Evolutionary conservation across 2,113 vertebrate genomes (phyloP).

Genomic region (Dunckerocampus dactyliophorus): DNA sequence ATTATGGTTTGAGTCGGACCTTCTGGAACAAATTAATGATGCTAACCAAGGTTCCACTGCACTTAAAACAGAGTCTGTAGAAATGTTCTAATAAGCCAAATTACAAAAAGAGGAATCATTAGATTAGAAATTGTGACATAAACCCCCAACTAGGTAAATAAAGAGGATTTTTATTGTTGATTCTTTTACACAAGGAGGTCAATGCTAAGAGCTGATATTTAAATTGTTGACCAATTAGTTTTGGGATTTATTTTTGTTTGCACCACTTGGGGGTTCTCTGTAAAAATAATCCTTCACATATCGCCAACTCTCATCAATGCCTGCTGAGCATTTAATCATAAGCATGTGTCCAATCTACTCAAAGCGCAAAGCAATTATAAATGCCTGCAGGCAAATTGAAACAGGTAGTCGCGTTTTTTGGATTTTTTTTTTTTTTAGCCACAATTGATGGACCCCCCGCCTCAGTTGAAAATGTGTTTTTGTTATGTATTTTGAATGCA

Average conservation of each 20-base stretch:
- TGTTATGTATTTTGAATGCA: slow-evolving; percentile 49
- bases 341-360: slow-evolving; percentile 42
- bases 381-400: slow-evolving; percentile 51
- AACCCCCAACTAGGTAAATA: slow-evolving; percentile 13
- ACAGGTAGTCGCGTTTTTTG: slow-evolving; percentile 31
- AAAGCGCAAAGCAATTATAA: slow-evolving; percentile 62
- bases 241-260: slow-evolving; percentile 49
- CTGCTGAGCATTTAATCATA: slow-evolving; percentile 55
- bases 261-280: slow-evolving; percentile 41
- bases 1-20: too few relatives aligned
- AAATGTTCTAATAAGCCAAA: background rate
- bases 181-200: slow-evolving; percentile 47
- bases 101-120: background rate
- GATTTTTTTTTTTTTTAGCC: slow-evolving; percentile 56
- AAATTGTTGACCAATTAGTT: slow-evolving; percentile 57
- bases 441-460: slow-evolving; percentile 53
- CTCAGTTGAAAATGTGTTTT: slow-evolving; percentile 55
- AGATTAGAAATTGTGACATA: background rate
- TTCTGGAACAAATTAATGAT: too few relatives aligned
- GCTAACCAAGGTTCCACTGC: too few relatives aligned
- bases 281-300: slow-evolving; percentile 34
- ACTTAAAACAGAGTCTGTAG: background rate
- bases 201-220: slow-evolving; percentile 42
- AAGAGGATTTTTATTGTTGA: slow-evolving; percentile 29
- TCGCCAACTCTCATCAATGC: slow-evolving; percentile 51